Evolutionary conservation across 2,113 vertebrate species (phyloP), one percentile per base, ranked within the genome.

Genomic region (Anhinga rufa): DNA sequence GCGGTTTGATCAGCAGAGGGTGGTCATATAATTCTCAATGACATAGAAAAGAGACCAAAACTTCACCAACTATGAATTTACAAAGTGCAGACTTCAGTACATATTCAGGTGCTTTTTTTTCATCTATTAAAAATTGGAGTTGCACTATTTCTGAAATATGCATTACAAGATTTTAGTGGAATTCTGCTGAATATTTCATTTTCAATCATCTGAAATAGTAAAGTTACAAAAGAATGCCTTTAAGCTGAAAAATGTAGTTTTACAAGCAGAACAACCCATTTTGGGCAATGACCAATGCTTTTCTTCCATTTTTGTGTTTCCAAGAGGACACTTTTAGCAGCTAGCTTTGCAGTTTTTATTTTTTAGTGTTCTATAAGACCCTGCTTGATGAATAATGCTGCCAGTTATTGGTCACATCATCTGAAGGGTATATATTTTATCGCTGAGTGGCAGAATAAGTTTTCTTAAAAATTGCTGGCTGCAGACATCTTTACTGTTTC

Each of bases 141-240:
- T 55, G 40, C 28, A 91, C 44, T 95, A 90, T 79, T 97, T 96
- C 84, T 94, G 52, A 97, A 96, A 94, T 54, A 93, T 88, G 24
- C 82, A 96, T 92, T 97, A 89, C 85, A 77, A 90, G 29, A 92
- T 54, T 85, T 86, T 61, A 65, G 70, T 70, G 36, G 92, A 94
- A 96, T 44, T 82, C 92, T 97, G 90, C 96, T 97, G 97, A 97
- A 97, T 97, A 95, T 97, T 97, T 97, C 40, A 97, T 96, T 95
- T 97, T 95, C 95, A 88, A 94, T 94, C 92, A 95, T 49, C 71
- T 69, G 93, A 95, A 96, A 92, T 40, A 82, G 85, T 57, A 68
- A 92, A 95, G 85, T 58, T 94, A 88, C 32, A 88, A 81, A 92
- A 97, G 58, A 93, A 93, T 94, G 66, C 55, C 90, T 97, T 92